A percentile compares a stretch with the other conserved stretches of the same genome.
Conservation (phyloP, 2,888 invertebrate species). For the Exephanes ischioxanthus region DNA sequence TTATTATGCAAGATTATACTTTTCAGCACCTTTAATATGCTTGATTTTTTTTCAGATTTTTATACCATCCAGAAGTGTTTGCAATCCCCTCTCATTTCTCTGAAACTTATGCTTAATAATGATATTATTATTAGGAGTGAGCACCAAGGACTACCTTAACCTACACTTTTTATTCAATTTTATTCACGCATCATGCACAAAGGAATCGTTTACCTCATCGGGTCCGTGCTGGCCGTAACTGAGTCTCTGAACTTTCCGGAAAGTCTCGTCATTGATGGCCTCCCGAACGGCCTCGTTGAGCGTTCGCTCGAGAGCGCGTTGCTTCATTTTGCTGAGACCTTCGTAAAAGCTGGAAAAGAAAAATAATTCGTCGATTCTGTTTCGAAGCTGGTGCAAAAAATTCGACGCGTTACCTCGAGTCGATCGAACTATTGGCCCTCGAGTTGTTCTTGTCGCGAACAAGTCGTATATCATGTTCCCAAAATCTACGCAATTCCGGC, state of each 20-base stretch:
- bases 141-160: background rate
- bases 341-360: slow-evolving; percentile 85
- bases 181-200: too few relatives aligned
- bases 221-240: slow-evolving; percentile 90
- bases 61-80: too few relatives aligned
- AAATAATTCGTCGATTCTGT: background rate
- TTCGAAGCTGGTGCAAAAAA: background rate
- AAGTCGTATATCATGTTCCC: slow-evolving; percentile 93
- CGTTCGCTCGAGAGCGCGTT: slow-evolving; percentile 87
- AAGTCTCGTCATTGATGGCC: slow-evolving; percentile 89
- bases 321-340: slow-evolving; percentile 82
- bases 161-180: background rate
- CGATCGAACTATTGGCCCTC: slow-evolving; percentile 79
- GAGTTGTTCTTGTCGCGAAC: slow-evolving; percentile 87
- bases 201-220: slow-evolving; percentile 87
- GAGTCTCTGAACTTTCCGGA: slow-evolving; percentile 90
- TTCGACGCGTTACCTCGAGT: slow-evolving; percentile 76
- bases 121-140: too few relatives aligned
- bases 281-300: slow-evolving; percentile 89
- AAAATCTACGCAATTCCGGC: slow-evolving; percentile 89
- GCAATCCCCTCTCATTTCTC: too few relatives aligned
- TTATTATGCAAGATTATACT: too few relatives aligned
- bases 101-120: too few relatives aligned
- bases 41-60: too few relatives aligned
- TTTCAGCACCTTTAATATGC: too few relatives aligned